Evolutionary conservation across 2,888 invertebrate species (phyloP).

Genomic region (Neoitamus cyanurus): DNA sequence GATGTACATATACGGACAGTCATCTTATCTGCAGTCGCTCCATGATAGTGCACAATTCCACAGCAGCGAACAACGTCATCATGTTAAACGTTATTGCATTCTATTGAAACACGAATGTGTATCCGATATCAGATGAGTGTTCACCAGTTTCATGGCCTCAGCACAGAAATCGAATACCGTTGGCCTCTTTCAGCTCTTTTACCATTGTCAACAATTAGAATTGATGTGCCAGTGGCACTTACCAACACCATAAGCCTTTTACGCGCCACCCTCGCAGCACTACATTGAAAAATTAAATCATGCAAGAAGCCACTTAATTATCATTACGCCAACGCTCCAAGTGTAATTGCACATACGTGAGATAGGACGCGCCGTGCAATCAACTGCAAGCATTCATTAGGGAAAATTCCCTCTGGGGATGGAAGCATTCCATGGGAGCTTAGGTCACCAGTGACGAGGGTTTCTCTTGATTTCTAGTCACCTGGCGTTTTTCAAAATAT

Average conservation of each 20-base stretch:
- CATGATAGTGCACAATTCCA: no score
- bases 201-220: not conserved
- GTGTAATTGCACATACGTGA: not conserved
- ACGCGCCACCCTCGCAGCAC: not conserved
- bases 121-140: not conserved
- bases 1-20: no score
- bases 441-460: not conserved
- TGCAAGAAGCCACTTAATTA: conserved; percentile 5
- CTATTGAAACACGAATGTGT: not conserved
- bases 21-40: no score
- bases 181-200: not conserved
- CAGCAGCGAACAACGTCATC: no score
- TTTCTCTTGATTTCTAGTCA: not conserved
- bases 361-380: not conserved
- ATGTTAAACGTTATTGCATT: not conserved
- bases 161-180: not conserved
- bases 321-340: not conserved
- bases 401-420: not conserved
- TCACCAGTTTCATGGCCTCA: not conserved
- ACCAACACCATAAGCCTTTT: not conserved
- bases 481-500: not conserved
- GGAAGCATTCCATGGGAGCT: not conserved
- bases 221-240: not conserved
- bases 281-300: conserved; percentile 1
- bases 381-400: not conserved